Evolutionary conservation across 2,113 vertebrate species (phyloP).

Genomic region (Cinclus mexicanus): DNA sequence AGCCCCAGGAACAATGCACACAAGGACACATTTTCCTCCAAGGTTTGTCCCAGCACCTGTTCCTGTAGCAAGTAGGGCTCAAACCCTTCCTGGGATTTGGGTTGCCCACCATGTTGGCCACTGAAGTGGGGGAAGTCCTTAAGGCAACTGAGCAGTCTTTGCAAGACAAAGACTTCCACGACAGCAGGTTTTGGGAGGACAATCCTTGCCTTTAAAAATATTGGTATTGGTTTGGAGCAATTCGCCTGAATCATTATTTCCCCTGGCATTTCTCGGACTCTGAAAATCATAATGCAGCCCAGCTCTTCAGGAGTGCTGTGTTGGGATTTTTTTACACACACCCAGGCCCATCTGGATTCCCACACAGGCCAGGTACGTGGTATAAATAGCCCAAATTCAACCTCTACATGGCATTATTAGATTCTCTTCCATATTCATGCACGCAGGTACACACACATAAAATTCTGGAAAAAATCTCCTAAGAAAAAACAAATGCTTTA

Average conservation of each 20-base stretch:
- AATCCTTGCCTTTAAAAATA: background rate
- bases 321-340: background rate
- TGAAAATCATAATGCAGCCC: background rate
- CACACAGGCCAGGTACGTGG: too few relatives aligned
- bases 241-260: background rate
- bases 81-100: background rate
- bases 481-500: background rate
- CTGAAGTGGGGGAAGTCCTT: background rate
- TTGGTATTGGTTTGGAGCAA: accelerated
- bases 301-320: background rate
- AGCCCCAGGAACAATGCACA: background rate
- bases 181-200: background rate
- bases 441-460: background rate
- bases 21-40: background rate
- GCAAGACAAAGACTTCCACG: background rate
- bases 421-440: background rate
- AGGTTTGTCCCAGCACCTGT: background rate
- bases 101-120: background rate
- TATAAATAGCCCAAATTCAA: background rate
- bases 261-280: background rate
- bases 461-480: background rate
- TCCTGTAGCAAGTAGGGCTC: background rate
- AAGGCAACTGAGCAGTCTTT: background rate
- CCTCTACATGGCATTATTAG: accelerated
- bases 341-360: background rate